These are phyloP conservation scores for Dreissena polymorpha DNA, from an alignment of 1,140 invertebrate species.

Conservation along the genomic window DNA sequence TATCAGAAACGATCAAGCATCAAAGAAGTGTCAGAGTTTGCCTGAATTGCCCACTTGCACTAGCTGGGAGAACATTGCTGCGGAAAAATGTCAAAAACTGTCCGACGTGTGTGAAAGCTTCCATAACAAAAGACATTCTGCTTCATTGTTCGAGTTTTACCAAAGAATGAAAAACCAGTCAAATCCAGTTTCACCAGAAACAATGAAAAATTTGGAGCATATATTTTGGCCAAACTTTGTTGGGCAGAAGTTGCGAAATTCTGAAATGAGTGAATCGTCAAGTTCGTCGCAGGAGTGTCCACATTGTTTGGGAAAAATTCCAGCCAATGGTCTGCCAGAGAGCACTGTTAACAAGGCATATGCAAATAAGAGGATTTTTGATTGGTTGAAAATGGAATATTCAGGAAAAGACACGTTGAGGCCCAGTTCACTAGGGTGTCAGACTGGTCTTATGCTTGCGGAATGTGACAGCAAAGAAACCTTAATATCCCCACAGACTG, in stretches of 20 bases:
- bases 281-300: constrained; percentile 42
- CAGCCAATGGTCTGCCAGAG: constrained; percentile 20
- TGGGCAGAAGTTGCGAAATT: constrained; percentile 19
- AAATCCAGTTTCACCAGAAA: constrained; percentile 73
- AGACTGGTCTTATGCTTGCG: constrained; percentile 20
- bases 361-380: constrained; percentile 61
- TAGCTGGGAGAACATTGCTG: constrained; percentile 63
- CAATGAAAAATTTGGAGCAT: constrained; percentile 72
- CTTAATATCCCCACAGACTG: constrained; percentile 68
- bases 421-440: constrained; percentile 48
- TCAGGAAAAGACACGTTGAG: constrained; percentile 14
- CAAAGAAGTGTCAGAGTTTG: constrained; percentile 66
- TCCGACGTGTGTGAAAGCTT: constrained; percentile 68
- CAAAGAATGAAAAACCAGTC: constrained; percentile 69
- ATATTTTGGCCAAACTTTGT: constrained; percentile 63
- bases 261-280: constrained; percentile 47
- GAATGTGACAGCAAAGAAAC: constrained; percentile 61
- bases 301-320: constrained; percentile 37
- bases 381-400: constrained; percentile 64
- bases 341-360: constrained; percentile 42
- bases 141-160: constrained; percentile 73
- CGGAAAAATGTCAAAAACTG: constrained; percentile 57
- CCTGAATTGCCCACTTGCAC: constrained; percentile 67
- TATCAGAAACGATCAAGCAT: constrained; percentile 63
- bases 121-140: constrained; percentile 73